Evolutionary conservation across 2,797 vertebrate species (phyloP).

Genomic region (Oreortyx pictus): DNA sequence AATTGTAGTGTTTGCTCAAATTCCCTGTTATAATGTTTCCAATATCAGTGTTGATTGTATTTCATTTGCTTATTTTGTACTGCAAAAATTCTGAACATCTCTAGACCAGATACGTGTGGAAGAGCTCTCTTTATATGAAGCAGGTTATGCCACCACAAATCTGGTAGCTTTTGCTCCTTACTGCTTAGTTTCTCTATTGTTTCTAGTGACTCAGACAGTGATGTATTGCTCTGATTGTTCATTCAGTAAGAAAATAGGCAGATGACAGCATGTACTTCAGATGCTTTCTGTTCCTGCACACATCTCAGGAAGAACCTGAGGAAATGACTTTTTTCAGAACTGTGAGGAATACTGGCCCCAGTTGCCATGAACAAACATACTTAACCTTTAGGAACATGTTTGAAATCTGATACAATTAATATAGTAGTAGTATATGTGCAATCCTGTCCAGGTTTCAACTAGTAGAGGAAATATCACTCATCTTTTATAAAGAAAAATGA

Average conservation of each 20-base stretch:
- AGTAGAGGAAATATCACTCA: not conserved
- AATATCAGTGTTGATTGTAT: not conserved
- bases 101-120: not conserved
- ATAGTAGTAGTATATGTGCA: not conserved
- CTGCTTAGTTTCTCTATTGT: not conserved
- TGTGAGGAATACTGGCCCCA: not conserved
- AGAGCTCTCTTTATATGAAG: not conserved
- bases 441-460: not conserved
- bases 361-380: not conserved
- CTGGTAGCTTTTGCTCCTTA: not conserved
- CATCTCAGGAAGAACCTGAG: slow-evolving; percentile 22
- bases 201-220: not conserved
- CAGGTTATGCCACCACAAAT: not conserved
- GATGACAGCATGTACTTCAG: not conserved
- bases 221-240: not conserved
- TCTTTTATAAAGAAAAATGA: not conserved
- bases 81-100: not conserved
- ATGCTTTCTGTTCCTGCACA: not conserved
- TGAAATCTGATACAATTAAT: not conserved
- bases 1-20: not conserved
- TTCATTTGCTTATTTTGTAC: not conserved
- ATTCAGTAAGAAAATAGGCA: not conserved
- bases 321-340: not conserved
- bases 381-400: slow-evolving; percentile 1
- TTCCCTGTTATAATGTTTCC: not conserved